A percentile compares a stretch with the other conserved stretches of the same genome.
phyloP scores from a whole-genome alignment of 2,113 vertebrate genomes.

The Cygnus atratus region DNA sequence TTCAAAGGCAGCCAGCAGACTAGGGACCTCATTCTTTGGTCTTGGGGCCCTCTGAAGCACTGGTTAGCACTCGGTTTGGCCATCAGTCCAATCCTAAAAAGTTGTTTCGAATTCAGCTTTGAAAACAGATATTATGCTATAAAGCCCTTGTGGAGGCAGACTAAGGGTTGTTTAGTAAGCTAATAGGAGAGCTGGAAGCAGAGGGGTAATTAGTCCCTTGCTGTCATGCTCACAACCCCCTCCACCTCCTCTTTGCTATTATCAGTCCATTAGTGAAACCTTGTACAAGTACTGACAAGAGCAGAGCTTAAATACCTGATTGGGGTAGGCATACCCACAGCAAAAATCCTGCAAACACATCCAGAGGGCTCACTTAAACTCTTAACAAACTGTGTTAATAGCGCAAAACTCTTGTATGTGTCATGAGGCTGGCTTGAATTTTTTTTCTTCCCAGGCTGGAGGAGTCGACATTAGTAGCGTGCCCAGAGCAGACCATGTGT shows the following conservation, averaged over 20 bases:
- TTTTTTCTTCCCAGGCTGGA: not conserved
- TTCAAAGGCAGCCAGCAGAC: not conserved
- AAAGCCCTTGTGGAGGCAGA: not conserved
- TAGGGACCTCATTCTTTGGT: not conserved
- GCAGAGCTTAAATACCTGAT: constrained; percentile 60
- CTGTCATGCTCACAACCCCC: constrained; percentile 71
- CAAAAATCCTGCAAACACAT: not conserved
- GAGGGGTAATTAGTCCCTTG: constrained; percentile 78
- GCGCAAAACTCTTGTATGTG: not conserved
- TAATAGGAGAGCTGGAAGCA: constrained; percentile 17
- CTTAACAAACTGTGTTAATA: not conserved
- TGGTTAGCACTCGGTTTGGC: not conserved
- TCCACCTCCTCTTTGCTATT: constrained; percentile 77
- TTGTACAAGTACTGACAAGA: constrained; percentile 67
- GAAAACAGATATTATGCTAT: not conserved
- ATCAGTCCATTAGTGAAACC: constrained; percentile 82
- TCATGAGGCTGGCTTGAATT: not conserved
- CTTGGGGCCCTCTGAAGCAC: not conserved
- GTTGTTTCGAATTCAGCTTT: not conserved
- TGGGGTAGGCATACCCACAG: not conserved
- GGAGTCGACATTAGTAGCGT: not conserved
- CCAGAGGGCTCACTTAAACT: not conserved
- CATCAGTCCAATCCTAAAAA: not conserved
- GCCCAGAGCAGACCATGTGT: not conserved
- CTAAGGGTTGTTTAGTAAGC: not conserved